phyloP scores from a whole-genome alignment of 2,888 invertebrate species.

The Perizoma flavofasciatum region DNA sequence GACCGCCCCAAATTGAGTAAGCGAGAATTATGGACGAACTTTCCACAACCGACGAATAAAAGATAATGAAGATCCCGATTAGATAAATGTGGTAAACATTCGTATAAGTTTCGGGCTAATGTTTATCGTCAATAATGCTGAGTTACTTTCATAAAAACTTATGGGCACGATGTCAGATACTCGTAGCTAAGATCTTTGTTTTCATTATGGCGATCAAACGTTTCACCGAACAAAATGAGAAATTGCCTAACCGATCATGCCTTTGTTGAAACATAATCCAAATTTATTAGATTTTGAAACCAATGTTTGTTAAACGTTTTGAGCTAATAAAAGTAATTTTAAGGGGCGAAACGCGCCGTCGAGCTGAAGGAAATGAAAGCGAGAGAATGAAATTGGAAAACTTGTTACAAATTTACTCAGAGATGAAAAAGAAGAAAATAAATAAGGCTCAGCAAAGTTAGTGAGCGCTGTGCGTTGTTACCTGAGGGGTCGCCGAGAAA shows the following conservation, averaged over 20 bases:
- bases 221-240: constrained; percentile 23
- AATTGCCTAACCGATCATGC: constrained; percentile 43
- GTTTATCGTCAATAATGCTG: constrained; percentile 37
- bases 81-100: constrained; percentile 72
- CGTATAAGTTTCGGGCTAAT: constrained; percentile 42
- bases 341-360: constrained; percentile 64
- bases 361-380: constrained; percentile 80
- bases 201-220: constrained; percentile 30
- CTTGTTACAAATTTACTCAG: constrained; percentile 79
- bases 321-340: constrained; percentile 82
- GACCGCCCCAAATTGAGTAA: constrained; percentile 75
- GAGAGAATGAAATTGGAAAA: constrained; percentile 83
- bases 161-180: constrained; percentile 34
- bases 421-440: constrained; percentile 75
- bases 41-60: constrained; percentile 70
- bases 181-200: constrained; percentile 32
- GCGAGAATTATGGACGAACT: constrained; percentile 78
- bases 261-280: constrained; percentile 64
- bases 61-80: constrained; percentile 76
- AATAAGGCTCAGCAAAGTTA: constrained; percentile 72
- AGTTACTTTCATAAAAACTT: constrained; percentile 40
- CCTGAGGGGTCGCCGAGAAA: constrained; percentile 28
- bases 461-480: constrained; percentile 39
- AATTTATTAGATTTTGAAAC: constrained; percentile 73
- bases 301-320: constrained; percentile 82